A percentile compares a stretch with the other conserved stretches of the same genome.
These are phyloP conservation scores for Myopa tessellatipennis DNA, from an alignment of 2,888 invertebrate species.

Conservation along the genomic window DNA sequence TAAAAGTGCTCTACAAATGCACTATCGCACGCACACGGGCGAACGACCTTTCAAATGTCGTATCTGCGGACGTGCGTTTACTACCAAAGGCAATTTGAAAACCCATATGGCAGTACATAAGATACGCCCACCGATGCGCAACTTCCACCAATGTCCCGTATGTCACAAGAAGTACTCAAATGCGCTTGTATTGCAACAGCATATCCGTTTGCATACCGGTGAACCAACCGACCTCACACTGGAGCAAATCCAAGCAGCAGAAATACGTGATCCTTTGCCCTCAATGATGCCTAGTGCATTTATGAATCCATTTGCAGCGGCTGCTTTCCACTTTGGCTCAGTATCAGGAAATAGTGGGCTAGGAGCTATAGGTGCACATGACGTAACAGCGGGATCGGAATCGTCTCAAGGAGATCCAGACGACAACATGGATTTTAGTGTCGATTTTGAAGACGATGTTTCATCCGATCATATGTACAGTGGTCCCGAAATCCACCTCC, in stretches of 20 bases:
- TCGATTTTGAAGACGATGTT: conserved; percentile 66
- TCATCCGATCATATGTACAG: conserved; percentile 66
- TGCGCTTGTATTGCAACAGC: conserved; percentile 92
- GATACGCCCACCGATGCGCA: conserved; percentile 91
- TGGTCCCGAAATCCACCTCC: conserved; percentile 57
- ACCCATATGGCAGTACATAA: conserved; percentile 99
- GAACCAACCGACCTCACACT: conserved; percentile 87
- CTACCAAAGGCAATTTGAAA: conserved; percentile 98
- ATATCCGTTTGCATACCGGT: conserved; percentile 92
- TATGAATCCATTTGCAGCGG: conserved; percentile 66
- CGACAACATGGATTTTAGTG: conserved; percentile 67
- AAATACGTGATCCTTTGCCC: conserved; percentile 83
- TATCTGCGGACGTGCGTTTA: conserved; percentile 96
- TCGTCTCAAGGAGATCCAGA: conserved; percentile 68
- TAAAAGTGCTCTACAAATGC: conserved; percentile 98
- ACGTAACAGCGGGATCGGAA: conserved; percentile 65
- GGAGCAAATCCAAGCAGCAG: conserved; percentile 88
- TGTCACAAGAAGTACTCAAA: conserved; percentile 98
- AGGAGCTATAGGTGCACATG: conserved; percentile 54
- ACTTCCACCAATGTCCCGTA: conserved; percentile 95
- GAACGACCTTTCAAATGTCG: conserved; percentile 91
- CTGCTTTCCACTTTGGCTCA: conserved; percentile 66
- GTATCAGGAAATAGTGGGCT: conserved; percentile 57
- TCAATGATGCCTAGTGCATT: conserved; percentile 68
- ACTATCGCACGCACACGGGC: conserved; percentile 77